Evolutionary conservation across 2,888 invertebrate genomes (phyloP).

Genomic region (Acrobasis repandana): DNA sequence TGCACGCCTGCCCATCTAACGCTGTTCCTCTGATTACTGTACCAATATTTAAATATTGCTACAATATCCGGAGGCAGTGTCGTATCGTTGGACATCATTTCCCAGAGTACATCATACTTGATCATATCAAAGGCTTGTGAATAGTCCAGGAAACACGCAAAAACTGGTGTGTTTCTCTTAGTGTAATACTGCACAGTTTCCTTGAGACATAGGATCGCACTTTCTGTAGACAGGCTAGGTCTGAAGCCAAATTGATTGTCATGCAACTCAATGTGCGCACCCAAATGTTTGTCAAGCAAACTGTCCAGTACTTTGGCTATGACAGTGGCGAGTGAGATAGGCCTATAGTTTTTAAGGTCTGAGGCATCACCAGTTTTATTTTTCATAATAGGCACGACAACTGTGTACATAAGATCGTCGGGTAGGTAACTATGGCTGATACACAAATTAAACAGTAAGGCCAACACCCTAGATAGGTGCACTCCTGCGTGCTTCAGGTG

Average conservation of each 20-base stretch:
- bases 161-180: too few relatives aligned
- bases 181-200: too few relatives aligned
- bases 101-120: too few relatives aligned
- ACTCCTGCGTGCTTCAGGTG: conserved; percentile 23
- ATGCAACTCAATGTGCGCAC: neutral
- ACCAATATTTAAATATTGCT: too few relatives aligned
- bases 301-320: conserved; percentile 31
- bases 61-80: too few relatives aligned
- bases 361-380: conserved; percentile 28
- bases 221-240: too few relatives aligned
- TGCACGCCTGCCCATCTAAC: conserved; percentile 15
- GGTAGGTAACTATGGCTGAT: conserved; percentile 24
- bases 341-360: conserved; percentile 27
- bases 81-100: too few relatives aligned
- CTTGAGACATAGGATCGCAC: too few relatives aligned
- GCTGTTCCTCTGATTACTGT: too few relatives aligned
- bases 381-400: conserved; percentile 30
- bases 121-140: too few relatives aligned
- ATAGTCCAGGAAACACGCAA: too few relatives aligned
- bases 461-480: conserved; percentile 15
- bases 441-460: conserved; percentile 23
- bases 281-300: conserved; percentile 21
- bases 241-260: too few relatives aligned
- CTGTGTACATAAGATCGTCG: conserved; percentile 20
- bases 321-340: conserved; percentile 31